phyloP scores from a whole-genome alignment of 2,797 vertebrate genomes.

The Helicolenus hilgendorfi region DNA sequence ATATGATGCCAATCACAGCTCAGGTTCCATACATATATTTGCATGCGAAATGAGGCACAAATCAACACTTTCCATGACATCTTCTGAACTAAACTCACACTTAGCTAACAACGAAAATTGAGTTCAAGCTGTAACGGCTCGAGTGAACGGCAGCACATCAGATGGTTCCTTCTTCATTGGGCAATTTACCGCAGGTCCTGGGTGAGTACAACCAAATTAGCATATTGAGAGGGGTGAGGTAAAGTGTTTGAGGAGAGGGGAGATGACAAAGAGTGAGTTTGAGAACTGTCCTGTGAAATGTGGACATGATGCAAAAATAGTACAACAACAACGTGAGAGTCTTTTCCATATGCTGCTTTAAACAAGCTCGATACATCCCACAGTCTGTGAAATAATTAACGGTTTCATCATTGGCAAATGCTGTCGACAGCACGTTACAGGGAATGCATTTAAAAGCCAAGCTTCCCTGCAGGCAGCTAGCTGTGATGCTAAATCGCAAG shows the following conservation, averaged over 20 bases:
- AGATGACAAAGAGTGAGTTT: conserved; percentile 5
- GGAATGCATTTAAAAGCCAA: neutral
- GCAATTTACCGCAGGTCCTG: conserved; percentile 55
- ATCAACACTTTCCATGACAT: conserved; percentile 65
- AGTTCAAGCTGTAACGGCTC: conserved; percentile 53
- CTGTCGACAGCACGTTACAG: neutral
- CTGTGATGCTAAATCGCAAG: neutral
- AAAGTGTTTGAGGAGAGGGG: neutral
- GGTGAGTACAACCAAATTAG: conserved; percentile 31
- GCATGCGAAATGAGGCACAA: conserved; percentile 68
- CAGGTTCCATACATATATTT: conserved; percentile 57
- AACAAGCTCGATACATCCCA: conserved; percentile 42
- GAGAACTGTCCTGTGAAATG: conserved; percentile 7
- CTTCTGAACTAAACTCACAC: conserved; percentile 47
- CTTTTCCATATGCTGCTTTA: conserved; percentile 46
- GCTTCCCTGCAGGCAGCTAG: neutral
- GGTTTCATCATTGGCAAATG: neutral
- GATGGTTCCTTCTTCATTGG: conserved; percentile 43
- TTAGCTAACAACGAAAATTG: conserved; percentile 58
- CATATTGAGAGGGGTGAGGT: conserved; percentile 53
- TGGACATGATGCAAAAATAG: conserved; percentile 9
- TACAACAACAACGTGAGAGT: conserved; percentile 24
- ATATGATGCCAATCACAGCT: conserved; percentile 54
- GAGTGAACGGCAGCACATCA: conserved; percentile 25
- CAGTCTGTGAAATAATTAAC: conserved; percentile 64